Base-by-base conservation (phyloP, 2,113 vertebrate genomes). In the Cisticola juncidis region DNA sequence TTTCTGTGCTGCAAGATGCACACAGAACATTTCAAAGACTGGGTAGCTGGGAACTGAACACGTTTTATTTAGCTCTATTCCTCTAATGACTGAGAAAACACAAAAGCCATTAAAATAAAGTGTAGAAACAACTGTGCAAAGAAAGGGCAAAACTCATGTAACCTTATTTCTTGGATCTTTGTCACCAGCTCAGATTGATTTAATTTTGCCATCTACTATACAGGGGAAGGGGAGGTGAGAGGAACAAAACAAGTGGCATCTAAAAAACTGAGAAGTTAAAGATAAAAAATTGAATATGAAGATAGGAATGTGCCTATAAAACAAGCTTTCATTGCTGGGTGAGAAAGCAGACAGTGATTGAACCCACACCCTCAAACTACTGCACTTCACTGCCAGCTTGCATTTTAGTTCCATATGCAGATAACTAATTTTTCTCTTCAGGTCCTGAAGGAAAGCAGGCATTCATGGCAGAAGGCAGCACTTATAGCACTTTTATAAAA, bases 191-290 rank as follows among this genome's bases (percentile, higher is more conserved):
- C 35, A 61, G 26, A 71, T 5, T 22, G 19, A 40, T 81, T 77
- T 81, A 70, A 78, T n/a, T 79, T 74, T 74, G 53, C 28, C 9
- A 14, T 38, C 19, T 76, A 38, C 40, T 57, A 35, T 16, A 58
- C 1, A 0, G 6, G 6, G 9, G 3, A 11, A 11, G 6, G 31
- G 9, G 5, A 35, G 21, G 9, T 23, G 33, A 69, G 6, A 53
- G 20, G 19, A 38, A 35, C 21, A 82, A 78, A 74, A 9, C 26
- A 88, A 62, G 17, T 4, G 9, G 25, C 44, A 80, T 26, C 42
- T 85, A 60, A 72, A 76, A 77, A 38, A 22, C 1, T 2, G 10
- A 64, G 11, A 69, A 22, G 29, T 14, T 54, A 48, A 76, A 76
- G 56, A 77, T 20, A 70, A 82, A 82, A 56, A 83, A 62, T 2